Percentiles rank a stretch among this genome's conserved stretches.
phyloP scores from a whole-genome alignment of 35 echinoderm and acorn worm genomes.

The Holothuria glaberrima region DNA sequence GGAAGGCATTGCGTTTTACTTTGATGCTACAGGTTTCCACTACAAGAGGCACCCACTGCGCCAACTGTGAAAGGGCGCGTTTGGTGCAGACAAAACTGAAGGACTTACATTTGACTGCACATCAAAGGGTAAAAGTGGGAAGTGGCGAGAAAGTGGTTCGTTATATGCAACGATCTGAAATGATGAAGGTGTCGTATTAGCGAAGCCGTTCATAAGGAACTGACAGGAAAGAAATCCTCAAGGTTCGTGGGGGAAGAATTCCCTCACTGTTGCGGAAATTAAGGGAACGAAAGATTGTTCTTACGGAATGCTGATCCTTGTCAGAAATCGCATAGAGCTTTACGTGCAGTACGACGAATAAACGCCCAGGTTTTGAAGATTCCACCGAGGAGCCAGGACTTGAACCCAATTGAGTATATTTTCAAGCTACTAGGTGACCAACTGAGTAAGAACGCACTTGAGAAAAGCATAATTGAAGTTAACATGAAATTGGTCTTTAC shows the following conservation, averaged over 20 bases:
- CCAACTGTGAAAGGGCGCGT: conserved; percentile 5
- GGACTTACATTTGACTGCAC: conserved; percentile 17
- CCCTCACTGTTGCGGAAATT: neutral
- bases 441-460: neutral
- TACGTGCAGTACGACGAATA: neutral
- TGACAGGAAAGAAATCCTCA: neutral
- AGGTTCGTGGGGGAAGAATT: neutral
- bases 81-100: conserved; percentile 5
- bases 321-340: conserved; percentile 1
- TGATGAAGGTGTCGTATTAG: conserved; percentile 18
- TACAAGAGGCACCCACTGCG: neutral
- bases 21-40: neutral
- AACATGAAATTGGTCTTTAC: no score
- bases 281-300: neutral
- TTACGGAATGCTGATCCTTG: conserved; percentile 12
- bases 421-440: neutral
- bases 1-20: neutral
- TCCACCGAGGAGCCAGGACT: neutral
- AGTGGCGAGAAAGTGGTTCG: conserved; percentile 15
- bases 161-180: conserved; percentile 2
- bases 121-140: conserved; percentile 19
- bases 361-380: neutral
- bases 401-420: conserved; percentile 25
- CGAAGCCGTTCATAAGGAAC: conserved; percentile 16
- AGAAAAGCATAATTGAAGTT: no score